Evolutionary conservation across 2,797 vertebrate species (phyloP), one percentile per base, ranked within the genome.

Genomic region (Orestias chungarensis): DNA sequence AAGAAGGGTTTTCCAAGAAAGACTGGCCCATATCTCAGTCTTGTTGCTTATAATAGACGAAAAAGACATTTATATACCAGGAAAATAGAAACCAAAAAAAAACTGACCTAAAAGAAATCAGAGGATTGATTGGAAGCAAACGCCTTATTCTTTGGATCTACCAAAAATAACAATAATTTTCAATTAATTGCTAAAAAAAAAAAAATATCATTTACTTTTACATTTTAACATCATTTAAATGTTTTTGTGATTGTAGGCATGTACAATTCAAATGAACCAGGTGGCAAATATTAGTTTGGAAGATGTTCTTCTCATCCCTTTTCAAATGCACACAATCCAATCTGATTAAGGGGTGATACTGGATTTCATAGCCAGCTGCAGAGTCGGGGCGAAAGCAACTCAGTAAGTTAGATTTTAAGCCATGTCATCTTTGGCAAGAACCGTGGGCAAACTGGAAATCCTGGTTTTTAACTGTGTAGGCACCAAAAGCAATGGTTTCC

Each of bases 401-500:
- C 79, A 76, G 68, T 79, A 59, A 7, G n/a, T 52, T 47, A 33
- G 47, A 85, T 67, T 86, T 82, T 74, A 74, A 71, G 69, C 67
- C 83, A 80, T 81, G 64, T 78, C 75, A 64, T 77, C 43, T 68
- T 78, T 87, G 84, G 78, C 82, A 79, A 71, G 70, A 73, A 62
- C 40, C 71, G 78, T 40, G 14, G 86, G 8, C 44, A 76, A 92
- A 92, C 91, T 84, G 86, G 92, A 91, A 88, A 80, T 81, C 83
- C 88, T 72, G 68, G 79, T 91, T 66, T 89, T 86, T 70, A 75
- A 80, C 83, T 76, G 59, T 47, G 57, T 35, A 74, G 52, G 55
- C 43, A 46, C 46, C 64, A 25, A 61, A 71, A 68, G 59, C 14
- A 33, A 18, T 33, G 47, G 47, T 52, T 79, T 57, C 50, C 11